Percentiles rank a stretch among this genome's conserved stretches.
Conservation (phyloP, 2,888 invertebrate species). For the Hesperia comma region DNA sequence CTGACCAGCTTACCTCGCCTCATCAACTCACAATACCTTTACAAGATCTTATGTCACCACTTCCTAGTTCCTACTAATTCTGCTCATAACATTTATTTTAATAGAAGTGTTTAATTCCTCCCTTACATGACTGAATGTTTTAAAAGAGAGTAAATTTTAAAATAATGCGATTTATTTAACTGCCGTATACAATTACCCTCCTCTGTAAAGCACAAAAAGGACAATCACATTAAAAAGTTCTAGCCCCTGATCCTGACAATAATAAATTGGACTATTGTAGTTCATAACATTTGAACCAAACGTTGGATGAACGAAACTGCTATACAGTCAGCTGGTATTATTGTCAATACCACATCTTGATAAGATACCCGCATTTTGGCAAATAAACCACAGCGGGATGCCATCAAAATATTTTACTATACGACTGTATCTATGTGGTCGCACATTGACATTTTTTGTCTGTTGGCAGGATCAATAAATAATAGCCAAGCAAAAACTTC, state of each 20-base stretch:
- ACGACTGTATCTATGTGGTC: constrained; percentile 68
- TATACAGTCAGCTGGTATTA: constrained; percentile 71
- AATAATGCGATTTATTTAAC: neutral
- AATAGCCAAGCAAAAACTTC: constrained; percentile 16
- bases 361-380: constrained; percentile 82
- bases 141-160: neutral
- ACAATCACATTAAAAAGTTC: constrained; percentile 33
- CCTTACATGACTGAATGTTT: too few species aligned
- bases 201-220: constrained; percentile 2
- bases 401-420: constrained; percentile 82
- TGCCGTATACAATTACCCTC: constrained; percentile 12
- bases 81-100: too few species aligned
- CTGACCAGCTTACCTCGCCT: too few species aligned
- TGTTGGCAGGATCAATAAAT: constrained; percentile 16
- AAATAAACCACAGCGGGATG: constrained; percentile 78
- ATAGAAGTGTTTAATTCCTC: too few species aligned
- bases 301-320: constrained; percentile 49
- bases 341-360: constrained; percentile 69
- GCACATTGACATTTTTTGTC: constrained; percentile 54
- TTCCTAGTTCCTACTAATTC: too few species aligned
- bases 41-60: too few species aligned
- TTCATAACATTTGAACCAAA: constrained; percentile 41
- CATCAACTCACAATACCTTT: too few species aligned
- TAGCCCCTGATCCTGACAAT: constrained; percentile 54
- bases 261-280: constrained; percentile 44